Base-by-base conservation (phyloP, 2,113 vertebrate species). In the Cygnus atratus region DNA sequence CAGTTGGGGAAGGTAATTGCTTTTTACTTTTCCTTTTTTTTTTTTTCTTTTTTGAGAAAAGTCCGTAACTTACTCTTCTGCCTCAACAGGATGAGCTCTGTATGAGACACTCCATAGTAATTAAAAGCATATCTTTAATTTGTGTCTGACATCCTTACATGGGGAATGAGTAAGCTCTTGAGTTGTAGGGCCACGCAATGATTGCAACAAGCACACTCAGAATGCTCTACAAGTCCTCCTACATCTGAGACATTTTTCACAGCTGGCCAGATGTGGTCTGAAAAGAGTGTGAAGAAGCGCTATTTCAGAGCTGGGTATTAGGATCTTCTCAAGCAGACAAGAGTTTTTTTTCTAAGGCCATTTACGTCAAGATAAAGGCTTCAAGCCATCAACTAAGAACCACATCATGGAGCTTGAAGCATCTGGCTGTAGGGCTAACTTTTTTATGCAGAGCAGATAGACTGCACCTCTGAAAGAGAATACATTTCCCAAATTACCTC, bases 231-330 rank as follows among this genome's bases (percentile, higher is more conserved):
- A 10, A 8, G 29, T 21, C 8, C 87, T 18, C 8, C 87, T 18
- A 28, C 21, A 26, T 8, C n/a, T 46, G 68, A 89, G 65, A n/a
- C 44, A 35, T 54, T 65, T 59, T 24, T 58, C 81, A 84, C 88
- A 94, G 92, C 92, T 75, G 91, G 52, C 74, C 94, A 75, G 74
- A 67, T 84, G 90, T 67, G 33, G 77, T 59, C 87, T 22, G 81
- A 74, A 62, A 52, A 54, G 43, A 9, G 63, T 46, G 3, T 12
- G 80, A 43, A 76, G 90, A 15, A 86, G 62, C 7, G 11, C 12
- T 10, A 24, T 19, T 90, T 44, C 91, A 68, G 75, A 78, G 79
- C 25, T 8, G 44, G 77, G 12, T n/a, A 46, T 9, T 29, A 41
- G 83, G 80, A 92, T 70, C 80, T 73, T 95, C 76, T 79, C 84